phyloP scores from a whole-genome alignment of 64 coral and sea anemone genomes.

The Catalaphyllia jardinei region DNA sequence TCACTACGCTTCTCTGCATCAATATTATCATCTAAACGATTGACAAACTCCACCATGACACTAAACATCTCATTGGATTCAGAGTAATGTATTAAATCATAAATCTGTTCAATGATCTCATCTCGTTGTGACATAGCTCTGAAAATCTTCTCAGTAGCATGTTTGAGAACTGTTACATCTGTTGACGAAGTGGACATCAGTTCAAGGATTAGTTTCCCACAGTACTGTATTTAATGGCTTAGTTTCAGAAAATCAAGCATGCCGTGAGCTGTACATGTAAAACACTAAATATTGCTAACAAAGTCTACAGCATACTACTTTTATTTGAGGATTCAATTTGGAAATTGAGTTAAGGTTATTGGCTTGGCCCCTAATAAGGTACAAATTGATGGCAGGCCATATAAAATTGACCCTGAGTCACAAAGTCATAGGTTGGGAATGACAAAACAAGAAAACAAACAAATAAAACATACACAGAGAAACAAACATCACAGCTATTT shows the following conservation, averaged over 20 bases:
- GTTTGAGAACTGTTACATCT: conserved; percentile 84
- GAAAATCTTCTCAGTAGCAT: conserved; percentile 83
- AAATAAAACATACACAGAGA: no score
- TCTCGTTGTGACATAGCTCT: conserved; percentile 71
- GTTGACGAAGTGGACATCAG: background rate
- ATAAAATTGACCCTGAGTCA: no score
- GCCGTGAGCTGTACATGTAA: no score
- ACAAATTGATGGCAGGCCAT: no score
- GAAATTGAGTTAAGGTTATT: background rate
- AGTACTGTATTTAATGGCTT: background rate
- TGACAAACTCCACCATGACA: conserved; percentile 79
- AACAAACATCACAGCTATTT: no score
- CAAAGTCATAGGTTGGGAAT: no score
- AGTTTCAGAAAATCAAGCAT: background rate
- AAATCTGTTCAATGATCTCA: conserved; percentile 71
- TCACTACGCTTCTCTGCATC: conserved; percentile 79
- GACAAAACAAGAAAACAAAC: no score
- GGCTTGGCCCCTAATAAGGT: background rate
- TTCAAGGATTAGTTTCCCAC: background rate
- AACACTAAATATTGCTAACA: no score
- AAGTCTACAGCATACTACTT: no score
- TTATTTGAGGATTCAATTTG: no score
- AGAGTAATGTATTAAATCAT: conserved; percentile 56
- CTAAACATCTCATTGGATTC: conserved; percentile 74
- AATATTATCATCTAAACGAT: conserved; percentile 82